Evolutionary conservation across 2,888 invertebrate genomes (phyloP).

Genomic region (Andrena haemorrhoa): DNA sequence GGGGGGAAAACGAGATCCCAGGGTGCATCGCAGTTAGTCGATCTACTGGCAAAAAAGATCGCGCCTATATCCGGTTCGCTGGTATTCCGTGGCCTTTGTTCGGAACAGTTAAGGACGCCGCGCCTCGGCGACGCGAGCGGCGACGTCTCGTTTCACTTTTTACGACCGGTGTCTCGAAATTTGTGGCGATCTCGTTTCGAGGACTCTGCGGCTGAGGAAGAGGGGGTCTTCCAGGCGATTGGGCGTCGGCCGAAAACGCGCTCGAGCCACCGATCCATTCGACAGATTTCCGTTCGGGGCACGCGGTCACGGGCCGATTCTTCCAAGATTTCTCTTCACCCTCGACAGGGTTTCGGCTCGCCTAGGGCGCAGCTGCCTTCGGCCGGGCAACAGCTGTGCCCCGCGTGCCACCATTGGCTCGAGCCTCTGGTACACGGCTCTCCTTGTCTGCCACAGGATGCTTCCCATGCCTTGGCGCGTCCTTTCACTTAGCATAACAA

Average conservation of each 20-base stretch:
- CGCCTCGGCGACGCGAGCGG: background rate
- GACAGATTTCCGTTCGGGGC: constrained; percentile 25
- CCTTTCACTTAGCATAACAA: constrained; percentile 77
- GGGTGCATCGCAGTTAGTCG: constrained; percentile 48
- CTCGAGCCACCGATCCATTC: background rate
- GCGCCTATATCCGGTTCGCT: constrained; percentile 47
- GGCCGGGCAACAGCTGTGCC: constrained; percentile 66
- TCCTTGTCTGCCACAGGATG: constrained; percentile 51
- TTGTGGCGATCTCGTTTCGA: background rate
- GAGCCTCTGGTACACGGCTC: constrained; percentile 38
- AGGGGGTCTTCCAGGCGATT: background rate
- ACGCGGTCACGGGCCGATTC: constrained; percentile 7
- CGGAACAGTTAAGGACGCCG: constrained; percentile 32
- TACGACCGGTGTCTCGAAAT: background rate
- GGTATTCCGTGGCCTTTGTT: constrained; percentile 44
- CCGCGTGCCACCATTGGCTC: constrained; percentile 31
- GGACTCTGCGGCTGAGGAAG: too few relatives aligned
- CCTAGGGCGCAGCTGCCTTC: constrained; percentile 67
- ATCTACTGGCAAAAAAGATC: constrained; percentile 49
- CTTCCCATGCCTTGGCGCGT: constrained; percentile 58
- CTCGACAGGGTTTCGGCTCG: constrained; percentile 17
- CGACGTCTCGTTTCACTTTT: constrained; percentile 17
- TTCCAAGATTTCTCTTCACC: constrained; percentile 42
- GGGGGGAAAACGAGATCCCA: constrained; percentile 73
- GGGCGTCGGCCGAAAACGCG: background rate